Percentiles rank a stretch among this genome's conserved stretches.
Evolutionary conservation across 2,113 vertebrate species (phyloP).

Genomic region (Panthera leo): DNA sequence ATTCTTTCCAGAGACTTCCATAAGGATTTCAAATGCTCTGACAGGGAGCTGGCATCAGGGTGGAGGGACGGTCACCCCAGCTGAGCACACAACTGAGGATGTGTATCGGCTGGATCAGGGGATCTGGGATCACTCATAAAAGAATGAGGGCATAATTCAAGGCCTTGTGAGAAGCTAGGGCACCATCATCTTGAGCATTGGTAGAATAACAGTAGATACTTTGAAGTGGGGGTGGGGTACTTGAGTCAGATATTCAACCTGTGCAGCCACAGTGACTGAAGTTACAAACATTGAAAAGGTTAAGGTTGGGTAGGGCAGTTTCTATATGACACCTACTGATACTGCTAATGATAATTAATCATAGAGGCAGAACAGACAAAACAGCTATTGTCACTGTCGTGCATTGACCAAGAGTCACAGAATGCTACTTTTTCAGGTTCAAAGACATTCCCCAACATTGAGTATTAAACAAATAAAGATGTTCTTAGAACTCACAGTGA

Average conservation of each 20-base stretch:
- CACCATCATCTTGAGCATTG: background rate
- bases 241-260: background rate
- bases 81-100: background rate
- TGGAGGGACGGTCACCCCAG: background rate
- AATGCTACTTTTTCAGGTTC: background rate
- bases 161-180: background rate
- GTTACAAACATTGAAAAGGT: background rate
- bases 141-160: background rate
- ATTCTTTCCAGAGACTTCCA: background rate
- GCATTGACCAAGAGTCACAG: background rate
- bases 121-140: background rate
- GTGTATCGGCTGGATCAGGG: background rate
- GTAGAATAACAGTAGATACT: background rate
- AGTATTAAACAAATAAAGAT: background rate
- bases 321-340: background rate
- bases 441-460: background rate
- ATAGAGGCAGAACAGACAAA: background rate
- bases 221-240: fast-evolving
- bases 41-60: background rate
- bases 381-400: background rate
- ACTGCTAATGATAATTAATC: background rate
- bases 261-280: background rate
- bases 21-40: background rate
- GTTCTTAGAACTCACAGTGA: background rate
- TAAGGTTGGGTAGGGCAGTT: background rate